Percentiles rank a stretch among this genome's conserved stretches.
Conservation (phyloP, 2,797 vertebrate genomes). For the Sebastes kiyomatsui region DNA sequence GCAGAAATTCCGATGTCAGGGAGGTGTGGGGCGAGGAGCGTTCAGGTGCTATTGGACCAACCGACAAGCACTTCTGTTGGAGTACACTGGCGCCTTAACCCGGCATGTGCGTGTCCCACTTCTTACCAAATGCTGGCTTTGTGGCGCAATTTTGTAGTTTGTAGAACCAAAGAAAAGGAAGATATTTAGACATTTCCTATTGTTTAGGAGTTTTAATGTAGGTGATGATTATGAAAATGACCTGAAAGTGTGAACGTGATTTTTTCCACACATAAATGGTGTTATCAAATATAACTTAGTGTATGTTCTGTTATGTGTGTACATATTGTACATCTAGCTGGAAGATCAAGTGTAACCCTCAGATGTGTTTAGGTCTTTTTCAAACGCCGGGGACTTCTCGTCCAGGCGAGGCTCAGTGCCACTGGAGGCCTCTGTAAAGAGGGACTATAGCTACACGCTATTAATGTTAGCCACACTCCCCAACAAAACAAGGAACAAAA, state of each 20-base stretch:
- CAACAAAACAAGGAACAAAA: conserved; percentile 79
- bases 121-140: neutral
- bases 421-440: conserved; percentile 59
- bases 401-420: conserved; percentile 38
- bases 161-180: neutral
- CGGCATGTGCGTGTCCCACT: neutral
- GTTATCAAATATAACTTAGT: neutral
- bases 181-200: neutral
- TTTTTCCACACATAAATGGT: neutral
- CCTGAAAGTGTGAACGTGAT: neutral
- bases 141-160: neutral
- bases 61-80: neutral
- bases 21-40: too few relatives aligned
- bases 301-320: neutral
- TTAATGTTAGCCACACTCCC: conserved; percentile 82
- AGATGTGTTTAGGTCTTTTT: conserved; percentile 40
- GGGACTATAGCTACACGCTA: conserved; percentile 73
- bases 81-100: neutral
- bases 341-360: neutral
- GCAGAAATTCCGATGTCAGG: neutral
- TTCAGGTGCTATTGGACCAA: neutral
- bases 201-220: neutral
- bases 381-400: conserved; percentile 31
- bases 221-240: neutral
- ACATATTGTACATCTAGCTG: neutral